Evolutionary conservation across 2,797 vertebrate genomes (phyloP).

Genomic region (Eidolon dupreanum): DNA sequence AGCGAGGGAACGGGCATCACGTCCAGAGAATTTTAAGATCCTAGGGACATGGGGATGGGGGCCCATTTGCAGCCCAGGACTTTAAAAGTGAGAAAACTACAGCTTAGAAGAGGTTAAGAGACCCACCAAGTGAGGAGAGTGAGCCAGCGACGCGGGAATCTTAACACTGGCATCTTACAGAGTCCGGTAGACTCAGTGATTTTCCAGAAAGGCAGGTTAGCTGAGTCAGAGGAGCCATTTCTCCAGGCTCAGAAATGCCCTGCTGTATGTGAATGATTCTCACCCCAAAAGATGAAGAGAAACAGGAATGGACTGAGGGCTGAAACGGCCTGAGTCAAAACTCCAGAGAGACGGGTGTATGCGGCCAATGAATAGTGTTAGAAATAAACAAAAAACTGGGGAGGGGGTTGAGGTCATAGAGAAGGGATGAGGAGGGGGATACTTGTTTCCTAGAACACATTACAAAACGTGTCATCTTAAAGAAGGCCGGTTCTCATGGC

Average conservation of each 20-base stretch:
- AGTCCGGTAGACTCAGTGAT: not conserved
- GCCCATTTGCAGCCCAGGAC: no score
- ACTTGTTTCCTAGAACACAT: not conserved
- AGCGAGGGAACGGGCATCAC: not conserved
- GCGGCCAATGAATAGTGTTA: not conserved
- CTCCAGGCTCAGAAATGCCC: not conserved
- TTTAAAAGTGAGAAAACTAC: not conserved
- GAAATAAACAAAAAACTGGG: not conserved
- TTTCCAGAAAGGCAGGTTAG: slow-evolving; percentile 6
- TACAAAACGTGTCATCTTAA: not conserved
- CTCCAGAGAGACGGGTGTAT: not conserved
- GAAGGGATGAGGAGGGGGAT: not conserved
- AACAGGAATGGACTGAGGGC: not conserved
- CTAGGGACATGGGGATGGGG: accelerated
- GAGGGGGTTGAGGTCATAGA: not conserved
- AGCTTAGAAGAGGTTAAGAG: not conserved
- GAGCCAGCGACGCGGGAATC: not conserved
- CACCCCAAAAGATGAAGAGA: not conserved
- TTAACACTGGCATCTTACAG: not conserved
- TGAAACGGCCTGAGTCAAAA: not conserved
- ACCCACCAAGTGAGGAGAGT: no score
- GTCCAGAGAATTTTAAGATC: not conserved
- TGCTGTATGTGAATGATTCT: not conserved
- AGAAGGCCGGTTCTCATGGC: accelerated
- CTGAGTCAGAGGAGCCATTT: not conserved